Percentiles rank a stretch among this genome's conserved stretches.
Conservation (phyloP, 2,113 vertebrate genomes). For the Poecilia latipinna region DNA sequence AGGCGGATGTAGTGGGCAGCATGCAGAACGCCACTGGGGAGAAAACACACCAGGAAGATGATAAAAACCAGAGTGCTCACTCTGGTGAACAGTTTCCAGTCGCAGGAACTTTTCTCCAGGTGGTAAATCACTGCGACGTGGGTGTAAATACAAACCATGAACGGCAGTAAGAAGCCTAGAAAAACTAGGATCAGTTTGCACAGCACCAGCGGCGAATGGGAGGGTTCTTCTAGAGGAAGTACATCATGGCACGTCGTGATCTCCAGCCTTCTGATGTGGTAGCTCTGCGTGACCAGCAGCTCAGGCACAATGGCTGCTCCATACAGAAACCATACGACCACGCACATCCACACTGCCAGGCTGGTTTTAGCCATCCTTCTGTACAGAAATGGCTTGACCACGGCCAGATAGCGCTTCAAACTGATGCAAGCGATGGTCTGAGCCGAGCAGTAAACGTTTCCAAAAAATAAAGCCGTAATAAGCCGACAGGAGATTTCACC, state of each 20-base stretch:
- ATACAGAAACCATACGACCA: slow-evolving; percentile 81
- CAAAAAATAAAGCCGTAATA: slow-evolving; percentile 85
- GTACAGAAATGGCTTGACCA: slow-evolving; percentile 90
- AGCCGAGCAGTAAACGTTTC: slow-evolving; percentile 92
- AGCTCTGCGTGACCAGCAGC: slow-evolving; percentile 84
- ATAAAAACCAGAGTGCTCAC: slow-evolving; percentile 84
- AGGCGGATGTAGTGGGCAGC: slow-evolving; percentile 85
- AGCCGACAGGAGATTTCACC: slow-evolving; percentile 86
- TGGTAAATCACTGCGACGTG: slow-evolving; percentile 84
- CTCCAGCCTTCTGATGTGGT: slow-evolving; percentile 58
- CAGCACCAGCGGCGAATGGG: slow-evolving; percentile 72
- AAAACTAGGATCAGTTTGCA: slow-evolving; percentile 82
- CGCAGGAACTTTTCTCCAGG: slow-evolving; percentile 78
- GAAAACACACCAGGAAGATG: slow-evolving; percentile 90
- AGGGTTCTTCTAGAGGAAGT: slow-evolving; percentile 69
- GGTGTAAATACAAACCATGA: slow-evolving; percentile 82
- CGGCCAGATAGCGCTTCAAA: slow-evolving; percentile 88
- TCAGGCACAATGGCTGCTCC: slow-evolving; percentile 84
- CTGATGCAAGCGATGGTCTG: slow-evolving; percentile 87
- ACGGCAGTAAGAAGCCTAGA: slow-evolving; percentile 86
- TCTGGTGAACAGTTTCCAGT: slow-evolving; percentile 86
- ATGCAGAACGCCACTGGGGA: slow-evolving; percentile 86
- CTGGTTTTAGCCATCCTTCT: slow-evolving; percentile 80
- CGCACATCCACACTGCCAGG: slow-evolving; percentile 70
- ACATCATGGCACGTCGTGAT: slow-evolving; percentile 89